Evolutionary conservation across 2,113 vertebrate species (phyloP).

Genomic region (Dolichotis patagonum): DNA sequence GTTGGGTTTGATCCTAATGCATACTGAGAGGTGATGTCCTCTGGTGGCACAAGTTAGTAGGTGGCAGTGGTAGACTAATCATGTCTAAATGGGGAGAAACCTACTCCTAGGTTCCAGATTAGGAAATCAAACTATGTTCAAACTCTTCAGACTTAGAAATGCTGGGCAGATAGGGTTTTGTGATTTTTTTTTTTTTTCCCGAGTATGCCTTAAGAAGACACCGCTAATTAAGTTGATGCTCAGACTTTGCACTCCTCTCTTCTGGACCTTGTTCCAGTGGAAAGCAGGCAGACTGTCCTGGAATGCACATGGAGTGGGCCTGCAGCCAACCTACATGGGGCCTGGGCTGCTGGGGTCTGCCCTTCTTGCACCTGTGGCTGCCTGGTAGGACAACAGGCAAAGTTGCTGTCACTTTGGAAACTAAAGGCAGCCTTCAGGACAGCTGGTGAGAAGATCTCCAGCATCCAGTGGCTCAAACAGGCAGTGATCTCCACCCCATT

Average conservation of each 20-base stretch:
- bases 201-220: neutral
- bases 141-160: neutral
- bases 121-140: neutral
- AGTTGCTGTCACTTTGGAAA: constrained; percentile 43
- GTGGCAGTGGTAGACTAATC: neutral
- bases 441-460: constrained; percentile 46
- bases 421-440: constrained; percentile 40
- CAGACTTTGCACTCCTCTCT: neutral
- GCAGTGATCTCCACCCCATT: neutral
- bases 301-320: neutral
- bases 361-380: constrained; percentile 60
- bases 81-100: neutral
- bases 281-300: neutral
- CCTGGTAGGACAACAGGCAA: neutral
- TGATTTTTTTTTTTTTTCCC: neutral
- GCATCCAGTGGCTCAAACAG: neutral
- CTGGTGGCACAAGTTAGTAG: neutral
- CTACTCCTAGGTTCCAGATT: neutral
- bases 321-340: neutral
- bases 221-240: neutral
- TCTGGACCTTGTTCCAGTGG: neutral
- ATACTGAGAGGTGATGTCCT: neutral
- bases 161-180: neutral
- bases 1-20: neutral
- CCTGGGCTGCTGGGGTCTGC: neutral